phyloP scores from a whole-genome alignment of 2,888 invertebrate species.

The Autographa gamma region DNA sequence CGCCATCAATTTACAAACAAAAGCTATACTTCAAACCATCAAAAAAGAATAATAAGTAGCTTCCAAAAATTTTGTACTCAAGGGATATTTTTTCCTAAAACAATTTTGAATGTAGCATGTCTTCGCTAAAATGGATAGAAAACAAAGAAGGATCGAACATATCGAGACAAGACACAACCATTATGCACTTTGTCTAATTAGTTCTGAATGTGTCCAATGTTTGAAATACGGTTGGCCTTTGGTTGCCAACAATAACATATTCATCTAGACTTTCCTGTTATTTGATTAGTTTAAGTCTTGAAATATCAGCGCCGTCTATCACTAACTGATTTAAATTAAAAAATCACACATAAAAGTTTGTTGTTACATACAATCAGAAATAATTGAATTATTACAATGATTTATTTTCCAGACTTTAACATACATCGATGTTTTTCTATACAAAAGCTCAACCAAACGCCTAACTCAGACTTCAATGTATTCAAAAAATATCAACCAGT shows the following conservation, averaged over 20 bases:
- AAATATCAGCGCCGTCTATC: neutral
- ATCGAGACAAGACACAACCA: slow-evolving; percentile 9
- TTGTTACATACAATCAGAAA: neutral
- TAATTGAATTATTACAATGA: neutral
- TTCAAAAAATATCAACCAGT: neutral
- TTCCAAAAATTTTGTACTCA: too few relatives aligned
- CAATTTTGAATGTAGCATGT: too few relatives aligned
- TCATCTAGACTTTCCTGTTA: neutral
- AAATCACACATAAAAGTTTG: neutral
- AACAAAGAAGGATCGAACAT: slow-evolving; percentile 10
- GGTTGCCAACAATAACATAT: neutral
- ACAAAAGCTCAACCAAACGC: neutral
- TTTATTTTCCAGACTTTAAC: neutral
- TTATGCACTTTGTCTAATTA: neutral
- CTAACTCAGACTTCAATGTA: neutral
- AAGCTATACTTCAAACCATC: too few relatives aligned
- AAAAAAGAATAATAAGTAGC: too few relatives aligned
- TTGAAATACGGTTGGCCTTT: neutral
- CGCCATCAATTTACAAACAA: too few relatives aligned
- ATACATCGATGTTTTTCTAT: neutral
- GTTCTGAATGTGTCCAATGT: neutral
- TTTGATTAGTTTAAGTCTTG: neutral
- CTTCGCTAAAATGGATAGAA: slow-evolving; percentile 3
- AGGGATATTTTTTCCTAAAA: too few relatives aligned
- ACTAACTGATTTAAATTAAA: neutral